Evolutionary conservation across 2,113 vertebrate species (phyloP), one percentile per base, ranked within the genome.

Genomic region (Misgurnus anguillicaudatus): DNA sequence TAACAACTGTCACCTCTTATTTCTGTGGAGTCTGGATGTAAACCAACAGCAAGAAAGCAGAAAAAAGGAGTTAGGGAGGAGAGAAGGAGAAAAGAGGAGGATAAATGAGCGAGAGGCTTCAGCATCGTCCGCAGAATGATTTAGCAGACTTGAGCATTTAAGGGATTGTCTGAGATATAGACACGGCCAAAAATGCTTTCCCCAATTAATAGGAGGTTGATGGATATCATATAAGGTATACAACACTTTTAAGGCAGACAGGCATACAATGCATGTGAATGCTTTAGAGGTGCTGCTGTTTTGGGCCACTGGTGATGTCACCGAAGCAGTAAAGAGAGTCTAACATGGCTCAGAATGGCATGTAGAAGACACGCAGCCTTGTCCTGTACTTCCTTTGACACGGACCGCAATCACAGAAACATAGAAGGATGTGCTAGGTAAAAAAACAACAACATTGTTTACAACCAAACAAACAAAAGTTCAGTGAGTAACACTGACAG

Each of bases 1-100:
- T 95, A 96, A 95, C 95, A 96, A 97, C 96, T 95, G 95, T 95
- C 96, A 95, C 94, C 95, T 97, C 95, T 95, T 94, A 96, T 94
- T 96, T 95, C 97, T 94, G 92, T 93, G 93, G 91, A 92, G 93
- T 93, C 90, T 95, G 95, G 94, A 96, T 91, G 89, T 92, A 94
- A 95, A 96, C 94, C 94, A 97, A 95, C 95, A 91, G 90, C 91
- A 89, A 92, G 90, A 89, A 93, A 94, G 90, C 89, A 83, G 89
- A 92, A 93, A 91, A 89, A 85, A 81, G 81, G 87, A 64, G 64
- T 39, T 38, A 17, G 63, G 24, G 41, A 62, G 58, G 85, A 83
- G 89, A 90, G 79, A 88, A 85, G 87, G 73, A 62, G 68, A 47
- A 64, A 61, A 71, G 39, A 58, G 87, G 82, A 81, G 71, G 82